phyloP scores from a whole-genome alignment of 2,888 invertebrate species.

The Synanthedon myopaeformis region DNA sequence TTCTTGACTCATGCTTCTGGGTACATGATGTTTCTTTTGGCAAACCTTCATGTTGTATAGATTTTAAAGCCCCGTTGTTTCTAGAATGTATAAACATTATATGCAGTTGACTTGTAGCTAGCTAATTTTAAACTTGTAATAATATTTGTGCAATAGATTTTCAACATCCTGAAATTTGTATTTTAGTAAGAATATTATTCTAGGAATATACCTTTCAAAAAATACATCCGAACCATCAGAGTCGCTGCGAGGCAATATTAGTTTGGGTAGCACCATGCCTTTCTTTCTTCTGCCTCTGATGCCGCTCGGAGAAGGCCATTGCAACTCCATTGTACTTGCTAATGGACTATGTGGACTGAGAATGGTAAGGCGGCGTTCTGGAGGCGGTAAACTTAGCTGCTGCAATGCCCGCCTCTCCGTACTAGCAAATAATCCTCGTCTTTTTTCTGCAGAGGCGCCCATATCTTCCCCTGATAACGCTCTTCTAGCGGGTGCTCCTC shows the following conservation, averaged over 20 bases:
- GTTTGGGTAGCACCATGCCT: slow-evolving; percentile 79
- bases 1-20: slow-evolving; percentile 18
- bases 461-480: slow-evolving; percentile 74
- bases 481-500: slow-evolving; percentile 73
- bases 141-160: no score
- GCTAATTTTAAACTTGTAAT: no score
- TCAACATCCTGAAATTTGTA: no score
- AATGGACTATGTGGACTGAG: slow-evolving; percentile 84
- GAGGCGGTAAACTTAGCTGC: slow-evolving; percentile 78
- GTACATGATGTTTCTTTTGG: slow-evolving; percentile 9
- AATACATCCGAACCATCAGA: slow-evolving; percentile 78
- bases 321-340: slow-evolving; percentile 74
- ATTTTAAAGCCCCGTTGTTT: no score
- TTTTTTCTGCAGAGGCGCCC: slow-evolving; percentile 73
- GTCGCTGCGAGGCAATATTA: slow-evolving; percentile 81
- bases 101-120: no score
- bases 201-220: slow-evolving; percentile 45
- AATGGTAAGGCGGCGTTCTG: slow-evolving; percentile 78
- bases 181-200: no score
- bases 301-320: slow-evolving; percentile 70
- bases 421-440: slow-evolving; percentile 76
- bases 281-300: slow-evolving; percentile 76
- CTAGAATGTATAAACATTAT: no score
- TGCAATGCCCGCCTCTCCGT: slow-evolving; percentile 74
- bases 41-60: slow-evolving; percentile 1